Percentiles rank a stretch among this genome's conserved stretches.
phyloP scores from a whole-genome alignment of 2,113 vertebrate species.

The Thomomys bottae region DNA sequence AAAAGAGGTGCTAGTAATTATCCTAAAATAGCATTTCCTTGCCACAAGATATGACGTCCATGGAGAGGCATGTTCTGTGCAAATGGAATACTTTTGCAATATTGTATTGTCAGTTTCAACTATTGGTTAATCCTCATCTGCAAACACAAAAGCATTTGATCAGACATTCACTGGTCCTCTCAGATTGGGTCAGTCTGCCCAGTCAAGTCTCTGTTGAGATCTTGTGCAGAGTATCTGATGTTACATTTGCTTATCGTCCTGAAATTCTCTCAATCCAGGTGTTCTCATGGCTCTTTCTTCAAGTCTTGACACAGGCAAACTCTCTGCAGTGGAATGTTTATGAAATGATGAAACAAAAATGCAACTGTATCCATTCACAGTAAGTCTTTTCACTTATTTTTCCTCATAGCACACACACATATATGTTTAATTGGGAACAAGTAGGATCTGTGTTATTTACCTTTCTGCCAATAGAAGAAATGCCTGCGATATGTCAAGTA shows the following conservation, averaged over 20 bases:
- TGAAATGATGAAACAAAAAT: neutral
- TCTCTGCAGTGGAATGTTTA: neutral
- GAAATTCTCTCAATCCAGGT: neutral
- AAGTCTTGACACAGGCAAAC: neutral
- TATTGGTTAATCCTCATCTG: neutral
- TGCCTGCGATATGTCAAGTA: neutral
- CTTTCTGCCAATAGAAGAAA: neutral
- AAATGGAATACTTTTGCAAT: neutral
- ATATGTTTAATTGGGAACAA: no score
- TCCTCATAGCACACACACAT: neutral
- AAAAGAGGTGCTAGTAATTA: constrained; percentile 34
- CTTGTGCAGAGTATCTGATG: neutral
- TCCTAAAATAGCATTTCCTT: constrained; percentile 49
- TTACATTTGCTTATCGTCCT: neutral
- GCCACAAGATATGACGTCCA: constrained; percentile 3
- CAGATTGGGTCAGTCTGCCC: neutral
- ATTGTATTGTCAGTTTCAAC: neutral
- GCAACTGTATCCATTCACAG: neutral
- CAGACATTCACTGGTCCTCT: neutral
- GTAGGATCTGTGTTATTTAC: neutral
- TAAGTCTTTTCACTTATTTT: neutral
- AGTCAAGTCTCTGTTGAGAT: neutral
- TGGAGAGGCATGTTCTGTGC: neutral
- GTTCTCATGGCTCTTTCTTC: neutral
- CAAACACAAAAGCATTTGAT: neutral